phyloP scores from a whole-genome alignment of 2,888 invertebrate genomes.

The Paralinhomoeus sp. region DNA sequence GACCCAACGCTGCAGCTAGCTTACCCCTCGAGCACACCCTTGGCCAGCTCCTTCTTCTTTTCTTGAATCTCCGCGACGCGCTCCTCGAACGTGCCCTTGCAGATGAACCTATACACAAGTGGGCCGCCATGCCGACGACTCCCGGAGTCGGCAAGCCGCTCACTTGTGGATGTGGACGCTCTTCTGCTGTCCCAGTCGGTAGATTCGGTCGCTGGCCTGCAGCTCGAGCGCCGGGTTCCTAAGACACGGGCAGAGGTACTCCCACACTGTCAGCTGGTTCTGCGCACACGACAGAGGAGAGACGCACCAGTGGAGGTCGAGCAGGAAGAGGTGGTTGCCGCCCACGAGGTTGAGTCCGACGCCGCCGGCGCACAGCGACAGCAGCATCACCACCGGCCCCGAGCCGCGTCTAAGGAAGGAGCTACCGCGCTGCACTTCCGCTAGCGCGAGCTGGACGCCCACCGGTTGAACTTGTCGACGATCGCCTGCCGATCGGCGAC shows the following conservation, averaged over 20 bases:
- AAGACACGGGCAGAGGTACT: too few species aligned
- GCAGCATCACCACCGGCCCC: slow-evolving; percentile 41
- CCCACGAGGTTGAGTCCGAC: slow-evolving; percentile 79
- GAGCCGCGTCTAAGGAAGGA: too few species aligned
- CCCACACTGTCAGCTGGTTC: too few species aligned
- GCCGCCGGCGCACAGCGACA: slow-evolving; percentile 76
- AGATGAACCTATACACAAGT: slow-evolving; percentile 41
- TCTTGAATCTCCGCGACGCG: slow-evolving; percentile 56
- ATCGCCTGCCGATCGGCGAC: slow-evolving; percentile 28
- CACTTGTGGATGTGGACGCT: slow-evolving; percentile 59
- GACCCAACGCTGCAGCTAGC: too few species aligned
- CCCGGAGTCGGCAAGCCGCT: slow-evolving; percentile 13
- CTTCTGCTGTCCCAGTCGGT: slow-evolving; percentile 63
- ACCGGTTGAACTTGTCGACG: slow-evolving; percentile 47
- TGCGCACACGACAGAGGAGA: neutral
- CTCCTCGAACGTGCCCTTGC: slow-evolving; percentile 64
- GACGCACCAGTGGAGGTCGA: slow-evolving; percentile 63
- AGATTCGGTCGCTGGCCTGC: slow-evolving; percentile 80
- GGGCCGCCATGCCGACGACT: slow-evolving; percentile 6
- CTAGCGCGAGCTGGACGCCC: too few species aligned
- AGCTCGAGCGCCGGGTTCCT: slow-evolving; percentile 74
- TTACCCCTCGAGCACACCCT: too few species aligned
- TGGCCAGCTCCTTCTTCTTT: slow-evolving; percentile 49
- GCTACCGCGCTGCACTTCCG: too few species aligned
- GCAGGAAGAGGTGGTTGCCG: slow-evolving; percentile 63